A percentile compares a stretch with the other conserved stretches of the same genome.
Conservation (phyloP, 2,113 vertebrate species). For the Stictonetta naevosa region DNA sequence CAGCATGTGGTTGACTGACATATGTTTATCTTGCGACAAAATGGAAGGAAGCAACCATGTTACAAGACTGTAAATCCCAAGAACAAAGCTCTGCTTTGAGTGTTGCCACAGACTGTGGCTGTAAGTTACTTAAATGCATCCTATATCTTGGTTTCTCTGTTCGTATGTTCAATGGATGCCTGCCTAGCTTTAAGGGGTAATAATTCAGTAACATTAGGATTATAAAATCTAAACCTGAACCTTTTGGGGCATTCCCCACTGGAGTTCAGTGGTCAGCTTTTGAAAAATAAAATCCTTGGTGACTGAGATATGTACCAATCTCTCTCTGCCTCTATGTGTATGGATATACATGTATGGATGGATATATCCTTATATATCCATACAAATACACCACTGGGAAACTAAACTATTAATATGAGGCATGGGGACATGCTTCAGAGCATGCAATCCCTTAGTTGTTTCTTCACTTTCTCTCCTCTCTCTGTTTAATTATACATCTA, state of each 20-base stretch:
- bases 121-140: not conserved
- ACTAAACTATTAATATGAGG: not conserved
- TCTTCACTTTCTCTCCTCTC: not conserved
- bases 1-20: not conserved
- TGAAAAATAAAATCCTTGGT: not conserved
- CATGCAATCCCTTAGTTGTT: not conserved
- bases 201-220: not conserved
- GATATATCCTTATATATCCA: not conserved
- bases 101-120: not conserved
- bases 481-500: not conserved
- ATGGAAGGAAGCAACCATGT: not conserved
- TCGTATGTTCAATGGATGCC: not conserved
- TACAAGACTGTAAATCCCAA: not conserved
- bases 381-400: not conserved
- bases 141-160: not conserved
- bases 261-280: not conserved
- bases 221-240: not conserved
- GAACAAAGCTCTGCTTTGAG: not conserved
- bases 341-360: not conserved
- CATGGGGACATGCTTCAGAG: not conserved
- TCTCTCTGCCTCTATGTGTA: not conserved
- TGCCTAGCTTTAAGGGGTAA: not conserved
- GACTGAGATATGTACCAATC: not conserved
- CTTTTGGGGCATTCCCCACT: not conserved
- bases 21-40: not conserved